A percentile compares a stretch with the other conserved stretches of the same genome.
These are phyloP conservation scores for Conopomorpha cramerella DNA, from an alignment of 1,140 invertebrate species.

Conservation along the genomic window DNA sequence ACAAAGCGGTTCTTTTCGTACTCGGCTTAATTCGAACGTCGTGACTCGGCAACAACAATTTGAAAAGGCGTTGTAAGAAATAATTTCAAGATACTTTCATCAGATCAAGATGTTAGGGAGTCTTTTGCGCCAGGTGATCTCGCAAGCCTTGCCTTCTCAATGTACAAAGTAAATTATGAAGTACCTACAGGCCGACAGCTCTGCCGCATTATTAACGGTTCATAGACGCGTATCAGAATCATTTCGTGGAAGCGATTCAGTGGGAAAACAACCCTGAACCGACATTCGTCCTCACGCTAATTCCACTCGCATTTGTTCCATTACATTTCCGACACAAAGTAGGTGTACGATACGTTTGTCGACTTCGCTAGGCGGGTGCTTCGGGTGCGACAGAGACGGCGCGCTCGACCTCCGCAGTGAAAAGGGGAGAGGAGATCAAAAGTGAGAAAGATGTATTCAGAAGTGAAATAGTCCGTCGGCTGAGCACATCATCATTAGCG, in stretches of 20 bases:
- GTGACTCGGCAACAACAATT: too few relatives aligned
- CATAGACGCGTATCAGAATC: slow-evolving; percentile 46
- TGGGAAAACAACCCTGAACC: slow-evolving; percentile 37
- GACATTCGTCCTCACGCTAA: slow-evolving; percentile 57
- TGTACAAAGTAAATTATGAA: too few relatives aligned
- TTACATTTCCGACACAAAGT: slow-evolving; percentile 61
- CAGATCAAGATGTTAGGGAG: too few relatives aligned
- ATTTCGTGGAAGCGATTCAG: slow-evolving; percentile 54
- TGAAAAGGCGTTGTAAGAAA: too few relatives aligned
- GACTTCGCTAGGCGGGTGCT: slow-evolving; percentile 59
- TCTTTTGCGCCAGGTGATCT: too few relatives aligned
- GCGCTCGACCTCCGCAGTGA: slow-evolving; percentile 5
- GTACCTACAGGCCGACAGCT: too few relatives aligned
- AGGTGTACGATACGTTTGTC: slow-evolving; percentile 52
- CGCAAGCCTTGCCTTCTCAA: too few relatives aligned
- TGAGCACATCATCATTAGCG: slow-evolving; percentile 65
- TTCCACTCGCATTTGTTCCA: slow-evolving; percentile 60
- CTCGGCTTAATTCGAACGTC: too few relatives aligned
- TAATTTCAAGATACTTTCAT: too few relatives aligned
- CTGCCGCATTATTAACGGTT: slow-evolving; percentile 26
- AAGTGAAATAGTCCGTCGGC: slow-evolving; percentile 64
- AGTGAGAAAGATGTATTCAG: slow-evolving; percentile 65
- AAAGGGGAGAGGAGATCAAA: slow-evolving; percentile 40
- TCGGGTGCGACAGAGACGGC: slow-evolving; percentile 39
- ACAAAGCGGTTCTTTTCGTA: too few relatives aligned